Evolutionary conservation across 2,888 invertebrate species (phyloP).

Genomic region (Amorpha juglandis): DNA sequence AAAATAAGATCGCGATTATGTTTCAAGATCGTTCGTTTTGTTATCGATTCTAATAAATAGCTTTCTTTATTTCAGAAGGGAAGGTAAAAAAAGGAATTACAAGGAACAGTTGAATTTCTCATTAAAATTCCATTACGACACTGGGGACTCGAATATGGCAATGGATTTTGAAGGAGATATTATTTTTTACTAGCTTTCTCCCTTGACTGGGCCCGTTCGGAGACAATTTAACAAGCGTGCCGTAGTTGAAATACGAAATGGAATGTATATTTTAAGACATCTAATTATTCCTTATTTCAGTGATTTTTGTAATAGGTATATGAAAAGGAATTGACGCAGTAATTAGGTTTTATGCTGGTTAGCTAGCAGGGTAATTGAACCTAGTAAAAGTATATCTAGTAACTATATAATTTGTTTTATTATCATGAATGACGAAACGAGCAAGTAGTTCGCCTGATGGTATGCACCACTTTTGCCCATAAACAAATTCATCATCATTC

Average conservation of each 20-base stretch:
- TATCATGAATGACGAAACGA: no score
- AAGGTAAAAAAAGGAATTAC: conserved; percentile 57
- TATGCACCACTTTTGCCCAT: no score
- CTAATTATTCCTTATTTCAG: no score
- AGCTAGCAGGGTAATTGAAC: no score
- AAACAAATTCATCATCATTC: no score
- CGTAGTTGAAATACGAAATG: background rate
- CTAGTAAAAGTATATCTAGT: no score
- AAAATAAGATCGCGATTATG: conserved; percentile 60
- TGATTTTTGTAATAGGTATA: no score
- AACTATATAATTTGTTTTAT: no score
- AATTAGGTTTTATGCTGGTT: no score
- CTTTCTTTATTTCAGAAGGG: conserved; percentile 59
- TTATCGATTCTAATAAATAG: conserved; percentile 69
- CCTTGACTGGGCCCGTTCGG: conserved; percentile 13
- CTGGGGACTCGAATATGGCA: conserved; percentile 57
- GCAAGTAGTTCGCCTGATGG: no score
- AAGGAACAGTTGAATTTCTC: conserved; percentile 68
- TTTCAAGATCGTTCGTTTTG: conserved; percentile 44
- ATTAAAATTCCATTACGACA: conserved; percentile 76
- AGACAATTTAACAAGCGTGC: conserved; percentile 3
- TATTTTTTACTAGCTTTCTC: conserved; percentile 42
- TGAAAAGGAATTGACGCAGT: no score
- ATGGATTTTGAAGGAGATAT: conserved; percentile 58
- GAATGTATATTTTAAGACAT: no score